These are phyloP conservation scores for Pelagia noctiluca DNA, from an alignment of 30 jellyfish, hydroid and myxozoan species.

Conservation along the genomic window DNA sequence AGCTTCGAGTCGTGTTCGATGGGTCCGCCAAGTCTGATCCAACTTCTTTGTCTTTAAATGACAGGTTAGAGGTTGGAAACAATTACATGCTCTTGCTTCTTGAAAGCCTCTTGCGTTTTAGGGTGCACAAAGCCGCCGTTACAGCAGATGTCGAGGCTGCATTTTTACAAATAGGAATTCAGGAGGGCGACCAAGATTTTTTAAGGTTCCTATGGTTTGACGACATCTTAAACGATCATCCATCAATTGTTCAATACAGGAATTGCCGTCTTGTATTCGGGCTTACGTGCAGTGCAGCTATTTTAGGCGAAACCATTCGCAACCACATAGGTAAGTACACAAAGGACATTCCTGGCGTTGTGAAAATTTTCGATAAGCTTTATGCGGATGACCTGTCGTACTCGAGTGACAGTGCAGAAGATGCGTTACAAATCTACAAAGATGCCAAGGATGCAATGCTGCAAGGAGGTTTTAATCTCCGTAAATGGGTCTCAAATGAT, in stretches of 20 bases:
- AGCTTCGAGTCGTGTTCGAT: conserved; percentile 33
- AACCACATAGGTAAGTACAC: neutral
- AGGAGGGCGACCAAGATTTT: conserved; percentile 20
- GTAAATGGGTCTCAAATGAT: conserved; percentile 38
- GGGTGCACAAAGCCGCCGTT: conserved; percentile 4
- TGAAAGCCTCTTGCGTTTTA: conserved; percentile 19
- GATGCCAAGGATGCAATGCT: conserved; percentile 10
- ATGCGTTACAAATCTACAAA: conserved; percentile 8
- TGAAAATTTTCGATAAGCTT: conserved; percentile 10
- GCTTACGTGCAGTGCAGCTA: conserved; percentile 33
- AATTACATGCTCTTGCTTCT: conserved; percentile 1
- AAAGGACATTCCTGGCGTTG: conserved; percentile 29
- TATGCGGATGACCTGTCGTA: conserved; percentile 42
- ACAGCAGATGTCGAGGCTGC: conserved; percentile 31
- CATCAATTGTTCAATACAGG: conserved; percentile 35
- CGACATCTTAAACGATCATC: neutral
- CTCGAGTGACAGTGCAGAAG: conserved; percentile 11
- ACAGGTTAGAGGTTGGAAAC: conserved; percentile 19
- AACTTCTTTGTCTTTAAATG: conserved; percentile 29
- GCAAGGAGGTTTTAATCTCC: conserved; percentile 55
- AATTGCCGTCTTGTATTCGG: conserved; percentile 39
- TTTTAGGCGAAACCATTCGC: conserved; percentile 19
- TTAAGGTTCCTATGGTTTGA: conserved; percentile 51
- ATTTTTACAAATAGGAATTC: conserved; percentile 25
- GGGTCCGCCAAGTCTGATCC: conserved; percentile 36